phyloP scores from a whole-genome alignment of 1,140 invertebrate species.

The Pararge aegeria region DNA sequence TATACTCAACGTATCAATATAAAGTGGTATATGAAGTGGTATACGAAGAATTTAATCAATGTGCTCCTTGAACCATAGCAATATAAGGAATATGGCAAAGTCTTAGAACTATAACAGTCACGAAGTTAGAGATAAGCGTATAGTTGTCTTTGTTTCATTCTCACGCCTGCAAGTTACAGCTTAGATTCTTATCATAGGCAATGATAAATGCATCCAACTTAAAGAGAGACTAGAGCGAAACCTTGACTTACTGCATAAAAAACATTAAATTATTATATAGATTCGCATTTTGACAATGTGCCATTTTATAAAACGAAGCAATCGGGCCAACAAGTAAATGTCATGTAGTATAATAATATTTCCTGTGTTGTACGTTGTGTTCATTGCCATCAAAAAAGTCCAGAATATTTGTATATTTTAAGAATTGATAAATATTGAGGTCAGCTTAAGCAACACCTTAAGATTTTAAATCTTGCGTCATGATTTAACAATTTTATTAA shows the following conservation, averaged over 20 bases:
- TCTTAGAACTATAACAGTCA: constrained; percentile 34
- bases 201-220: constrained; percentile 60
- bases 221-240: constrained; percentile 32
- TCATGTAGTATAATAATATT: not conserved
- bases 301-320: not conserved
- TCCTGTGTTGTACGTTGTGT: no score
- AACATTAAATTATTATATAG: constrained; percentile 22
- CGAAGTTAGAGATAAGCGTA: constrained; percentile 34
- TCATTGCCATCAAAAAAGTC: not conserved
- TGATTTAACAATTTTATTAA: constrained; percentile 16
- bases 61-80: constrained; percentile 3
- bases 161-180: constrained; percentile 56
- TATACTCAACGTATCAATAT: no score
- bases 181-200: constrained; percentile 52
- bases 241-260: constrained; percentile 31
- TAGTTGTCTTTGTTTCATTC: constrained; percentile 52
- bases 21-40: no score
- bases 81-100: constrained; percentile 27
- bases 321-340: not conserved
- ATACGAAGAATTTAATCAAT: constrained; percentile 7
- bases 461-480: not conserved
- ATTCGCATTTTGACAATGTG: constrained; percentile 13
- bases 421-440: constrained; percentile 4
- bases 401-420: not conserved
- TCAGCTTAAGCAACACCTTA: not conserved